phyloP scores from a whole-genome alignment of 2,888 invertebrate species.

The Balanococcus diminutus region DNA sequence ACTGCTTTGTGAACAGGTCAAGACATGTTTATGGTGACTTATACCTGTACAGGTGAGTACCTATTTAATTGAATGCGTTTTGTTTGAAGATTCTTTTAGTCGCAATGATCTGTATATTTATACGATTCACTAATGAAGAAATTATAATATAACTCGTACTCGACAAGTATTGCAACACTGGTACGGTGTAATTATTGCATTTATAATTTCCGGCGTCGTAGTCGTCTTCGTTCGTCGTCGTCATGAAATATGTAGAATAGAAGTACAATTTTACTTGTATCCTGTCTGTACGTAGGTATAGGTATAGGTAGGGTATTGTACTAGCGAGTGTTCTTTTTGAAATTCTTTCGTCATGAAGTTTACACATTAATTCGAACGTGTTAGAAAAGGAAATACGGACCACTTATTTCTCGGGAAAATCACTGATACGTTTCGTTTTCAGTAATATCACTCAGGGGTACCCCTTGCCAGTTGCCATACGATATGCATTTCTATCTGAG shows the following conservation, averaged over 20 bases:
- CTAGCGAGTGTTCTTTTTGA: neutral
- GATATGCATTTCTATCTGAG: neutral
- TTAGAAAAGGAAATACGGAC: slow-evolving; percentile 1
- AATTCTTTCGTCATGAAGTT: slow-evolving; percentile 11
- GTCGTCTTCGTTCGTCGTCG: neutral
- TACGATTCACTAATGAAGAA: neutral
- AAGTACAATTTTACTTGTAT: neutral
- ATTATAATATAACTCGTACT: neutral
- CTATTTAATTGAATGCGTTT: neutral
- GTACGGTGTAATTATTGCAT: slow-evolving; percentile 2
- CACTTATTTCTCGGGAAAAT: slow-evolving; percentile 5
- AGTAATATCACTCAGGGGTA: neutral
- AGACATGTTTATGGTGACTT: neutral
- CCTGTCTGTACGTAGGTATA: neutral
- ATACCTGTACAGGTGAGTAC: neutral
- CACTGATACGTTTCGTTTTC: slow-evolving; percentile 5
- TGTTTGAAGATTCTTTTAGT: neutral
- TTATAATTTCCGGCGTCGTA: neutral
- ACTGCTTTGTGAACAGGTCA: neutral
- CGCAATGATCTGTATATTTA: neutral
- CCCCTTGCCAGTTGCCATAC: neutral
- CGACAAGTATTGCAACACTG: neutral
- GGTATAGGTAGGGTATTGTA: neutral
- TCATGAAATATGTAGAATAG: neutral
- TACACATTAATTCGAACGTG: slow-evolving; percentile 1